phyloP scores from a whole-genome alignment of 2,113 vertebrate species.

The Nestor notabilis region DNA sequence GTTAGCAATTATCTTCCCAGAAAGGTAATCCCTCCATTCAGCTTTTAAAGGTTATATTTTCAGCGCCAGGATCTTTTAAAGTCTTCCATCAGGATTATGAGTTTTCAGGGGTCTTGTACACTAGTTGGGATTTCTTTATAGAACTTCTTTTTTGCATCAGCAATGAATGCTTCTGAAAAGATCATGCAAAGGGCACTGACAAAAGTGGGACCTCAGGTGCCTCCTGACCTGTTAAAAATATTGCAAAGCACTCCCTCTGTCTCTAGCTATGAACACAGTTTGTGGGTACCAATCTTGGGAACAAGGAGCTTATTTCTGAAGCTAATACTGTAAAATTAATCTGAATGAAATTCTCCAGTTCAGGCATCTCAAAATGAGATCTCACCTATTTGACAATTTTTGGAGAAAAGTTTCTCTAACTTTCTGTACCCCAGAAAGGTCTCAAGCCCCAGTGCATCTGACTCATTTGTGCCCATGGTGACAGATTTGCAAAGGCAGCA shows the following conservation, averaged over 20 bases:
- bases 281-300: neutral
- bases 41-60: neutral
- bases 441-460: neutral
- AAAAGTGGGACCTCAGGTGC: neutral
- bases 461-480: rapidly evolving
- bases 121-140: neutral
- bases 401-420: neutral
- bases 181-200: neutral
- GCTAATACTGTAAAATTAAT: neutral
- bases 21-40: neutral
- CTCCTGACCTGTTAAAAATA: neutral
- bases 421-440: neutral
- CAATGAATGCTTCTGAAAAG: neutral
- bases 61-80: neutral
- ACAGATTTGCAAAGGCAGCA: neutral
- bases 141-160: neutral
- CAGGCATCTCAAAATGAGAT: neutral
- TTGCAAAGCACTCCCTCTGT: neutral
- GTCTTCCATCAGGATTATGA: neutral
- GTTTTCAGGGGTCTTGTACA: neutral
- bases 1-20: neutral
- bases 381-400: neutral
- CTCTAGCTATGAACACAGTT: neutral
- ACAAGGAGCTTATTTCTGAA: neutral
- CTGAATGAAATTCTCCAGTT: neutral